Conservation (phyloP, 2,888 invertebrate genomes). For the Lacanobia wlatinum region DNA sequence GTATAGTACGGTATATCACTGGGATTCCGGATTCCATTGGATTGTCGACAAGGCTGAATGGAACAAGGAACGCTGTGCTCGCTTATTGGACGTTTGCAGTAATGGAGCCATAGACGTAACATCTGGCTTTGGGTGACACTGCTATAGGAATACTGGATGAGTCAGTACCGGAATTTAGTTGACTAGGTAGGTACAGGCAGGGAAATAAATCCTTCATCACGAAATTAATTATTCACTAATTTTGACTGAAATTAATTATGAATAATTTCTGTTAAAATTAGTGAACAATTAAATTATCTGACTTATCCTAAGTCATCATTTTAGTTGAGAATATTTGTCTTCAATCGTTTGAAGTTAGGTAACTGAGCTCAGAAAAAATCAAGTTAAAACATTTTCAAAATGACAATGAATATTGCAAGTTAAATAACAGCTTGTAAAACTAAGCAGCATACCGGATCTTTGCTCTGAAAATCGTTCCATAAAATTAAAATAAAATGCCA, state of each 20-base stretch:
- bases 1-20: neutral
- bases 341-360: no score
- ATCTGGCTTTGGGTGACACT: slow-evolving; percentile 6
- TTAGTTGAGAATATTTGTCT: no score
- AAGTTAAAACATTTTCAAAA: no score
- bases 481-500: slow-evolving; percentile 1
- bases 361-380: neutral
- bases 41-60: slow-evolving; percentile 9
- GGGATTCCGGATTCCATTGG: neutral
- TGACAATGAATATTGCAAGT: no score
- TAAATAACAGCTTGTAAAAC: no score
- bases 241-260: no score
- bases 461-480: neutral
- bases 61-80: slow-evolving; percentile 6
- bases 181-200: neutral
- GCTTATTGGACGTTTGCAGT: slow-evolving; percentile 37
- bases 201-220: no score
- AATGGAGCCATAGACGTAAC: slow-evolving; percentile 17
- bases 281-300: no score
- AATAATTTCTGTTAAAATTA: no score
- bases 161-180: neutral
- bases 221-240: no score
- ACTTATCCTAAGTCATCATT: no score
- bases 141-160: slow-evolving; percentile 12
- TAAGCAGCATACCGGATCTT: neutral